These are phyloP conservation scores for Calephelis nemesis DNA, from an alignment of 1,140 invertebrate species.

Conservation along the genomic window DNA sequence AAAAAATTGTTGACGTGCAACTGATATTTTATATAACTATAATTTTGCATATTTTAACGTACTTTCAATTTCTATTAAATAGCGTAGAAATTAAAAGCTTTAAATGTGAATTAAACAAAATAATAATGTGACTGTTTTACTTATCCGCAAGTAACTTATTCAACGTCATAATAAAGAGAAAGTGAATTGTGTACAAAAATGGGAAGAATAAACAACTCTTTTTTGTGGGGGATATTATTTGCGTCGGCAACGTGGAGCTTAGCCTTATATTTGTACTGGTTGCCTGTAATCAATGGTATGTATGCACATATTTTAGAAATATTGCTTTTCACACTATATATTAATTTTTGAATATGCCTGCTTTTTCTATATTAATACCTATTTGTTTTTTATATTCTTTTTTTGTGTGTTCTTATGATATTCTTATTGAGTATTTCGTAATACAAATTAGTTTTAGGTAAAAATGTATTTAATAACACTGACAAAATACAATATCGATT, in stretches of 20 bases:
- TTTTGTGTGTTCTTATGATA: background rate
- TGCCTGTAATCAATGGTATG: slow-evolving; percentile 64
- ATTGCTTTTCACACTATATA: slow-evolving; percentile 4
- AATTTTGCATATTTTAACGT: too few relatives aligned
- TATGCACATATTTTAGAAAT: slow-evolving; percentile 14
- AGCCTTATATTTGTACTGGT: slow-evolving; percentile 71
- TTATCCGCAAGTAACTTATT: background rate
- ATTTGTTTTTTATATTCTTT: background rate
- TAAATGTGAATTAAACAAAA: too few relatives aligned
- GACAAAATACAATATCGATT: slow-evolving; percentile 55
- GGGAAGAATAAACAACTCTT: slow-evolving; percentile 63
- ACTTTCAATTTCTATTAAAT: too few relatives aligned
- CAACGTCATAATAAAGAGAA: background rate
- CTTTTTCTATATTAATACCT: background rate
- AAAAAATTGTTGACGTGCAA: too few relatives aligned
- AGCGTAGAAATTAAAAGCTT: too few relatives aligned
- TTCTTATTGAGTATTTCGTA: slow-evolving; percentile 9
- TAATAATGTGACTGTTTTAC: too few relatives aligned
- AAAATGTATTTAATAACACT: slow-evolving; percentile 40
- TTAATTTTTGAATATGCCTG: background rate
- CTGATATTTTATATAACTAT: too few relatives aligned
- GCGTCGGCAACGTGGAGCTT: slow-evolving; percentile 70
- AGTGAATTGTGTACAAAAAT: slow-evolving; percentile 34
- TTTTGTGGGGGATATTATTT: slow-evolving; percentile 65
- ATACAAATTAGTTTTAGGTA: slow-evolving; percentile 48